Conservation (phyloP, 1,140 invertebrate genomes). For the Apis florea region DNA sequence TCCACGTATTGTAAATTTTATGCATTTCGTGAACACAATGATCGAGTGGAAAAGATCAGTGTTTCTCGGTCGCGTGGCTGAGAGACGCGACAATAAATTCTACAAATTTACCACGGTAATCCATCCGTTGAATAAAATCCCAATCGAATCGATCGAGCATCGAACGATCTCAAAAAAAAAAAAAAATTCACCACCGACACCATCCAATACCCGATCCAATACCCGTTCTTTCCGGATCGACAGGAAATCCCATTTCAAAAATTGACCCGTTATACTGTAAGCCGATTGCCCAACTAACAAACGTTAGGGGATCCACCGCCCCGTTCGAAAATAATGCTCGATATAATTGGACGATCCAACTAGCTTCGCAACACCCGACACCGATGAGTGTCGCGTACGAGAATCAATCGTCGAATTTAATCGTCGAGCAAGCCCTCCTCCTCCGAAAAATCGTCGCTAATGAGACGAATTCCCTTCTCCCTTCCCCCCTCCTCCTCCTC, state of each 20-base stretch:
- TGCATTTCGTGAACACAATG: too few species aligned
- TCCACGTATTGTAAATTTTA: too few species aligned
- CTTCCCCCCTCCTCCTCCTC: background rate
- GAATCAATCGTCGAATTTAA: constrained; percentile 65
- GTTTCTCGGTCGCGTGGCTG: too few species aligned
- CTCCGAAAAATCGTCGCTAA: constrained; percentile 66
- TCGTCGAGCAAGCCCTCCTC: constrained; percentile 54
- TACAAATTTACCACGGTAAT: too few species aligned
- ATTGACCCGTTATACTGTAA: constrained; percentile 1
- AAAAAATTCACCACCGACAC: too few species aligned
- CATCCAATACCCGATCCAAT: background rate
- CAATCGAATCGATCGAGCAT: too few species aligned
- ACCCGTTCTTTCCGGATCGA: constrained; percentile 19
- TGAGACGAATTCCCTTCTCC: too few species aligned
- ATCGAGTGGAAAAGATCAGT: too few species aligned
- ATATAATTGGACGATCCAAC: constrained; percentile 57
- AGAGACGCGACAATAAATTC: too few species aligned
- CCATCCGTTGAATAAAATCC: too few species aligned
- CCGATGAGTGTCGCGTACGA: constrained; percentile 37
- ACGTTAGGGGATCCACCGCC: constrained; percentile 28
- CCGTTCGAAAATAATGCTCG: background rate
- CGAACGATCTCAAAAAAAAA: too few species aligned
- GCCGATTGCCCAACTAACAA: constrained; percentile 31
- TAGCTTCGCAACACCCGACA: too few species aligned
- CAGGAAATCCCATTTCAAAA: constrained; percentile 24